These are phyloP conservation scores for Tachypleus tridentatus DNA, from an alignment of 1,140 invertebrate genomes.

Conservation along the genomic window DNA sequence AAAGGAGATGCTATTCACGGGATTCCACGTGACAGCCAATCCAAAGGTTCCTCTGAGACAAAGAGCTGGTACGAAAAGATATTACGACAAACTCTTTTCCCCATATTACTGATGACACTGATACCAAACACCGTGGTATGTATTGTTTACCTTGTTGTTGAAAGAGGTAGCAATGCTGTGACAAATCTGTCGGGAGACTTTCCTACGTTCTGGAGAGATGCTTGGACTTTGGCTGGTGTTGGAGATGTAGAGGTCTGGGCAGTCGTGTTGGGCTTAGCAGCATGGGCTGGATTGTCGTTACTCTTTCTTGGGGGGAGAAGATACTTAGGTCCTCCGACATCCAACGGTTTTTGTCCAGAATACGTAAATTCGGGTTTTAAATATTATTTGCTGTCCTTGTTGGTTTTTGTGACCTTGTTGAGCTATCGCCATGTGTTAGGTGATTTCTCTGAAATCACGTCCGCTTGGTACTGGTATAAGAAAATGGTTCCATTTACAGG, in stretches of 20 bases:
- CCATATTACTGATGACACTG: neutral
- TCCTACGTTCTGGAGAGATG: neutral
- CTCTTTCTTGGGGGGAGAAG: slow-evolving; percentile 8
- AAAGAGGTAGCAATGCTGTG: neutral
- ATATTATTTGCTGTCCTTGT: slow-evolving; percentile 9
- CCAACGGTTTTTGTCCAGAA: slow-evolving; percentile 7
- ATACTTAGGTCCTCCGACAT: slow-evolving; percentile 14
- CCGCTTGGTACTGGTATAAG: slow-evolving; percentile 14
- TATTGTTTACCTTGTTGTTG: neutral
- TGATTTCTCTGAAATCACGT: slow-evolving; percentile 9
- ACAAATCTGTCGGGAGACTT: neutral
- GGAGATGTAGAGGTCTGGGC: slow-evolving; percentile 7
- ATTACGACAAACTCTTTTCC: neutral
- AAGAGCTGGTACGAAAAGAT: neutral
- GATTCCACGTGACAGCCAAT: too few relatives aligned
- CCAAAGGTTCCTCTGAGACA: too few relatives aligned
- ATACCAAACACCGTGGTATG: neutral
- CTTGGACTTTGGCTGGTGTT: neutral
- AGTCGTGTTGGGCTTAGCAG: neutral
- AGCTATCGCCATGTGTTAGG: neutral
- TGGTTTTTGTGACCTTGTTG: slow-evolving; percentile 1
- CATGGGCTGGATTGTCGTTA: slow-evolving; percentile 11
- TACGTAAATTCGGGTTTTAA: slow-evolving; percentile 11
- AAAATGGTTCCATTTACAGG: slow-evolving; percentile 9
- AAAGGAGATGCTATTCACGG: too few relatives aligned